A percentile compares a stretch with the other conserved stretches of the same genome.
Evolutionary conservation across 2,888 invertebrate genomes (phyloP).

Genomic region (Lacanobia wlatinum): DNA sequence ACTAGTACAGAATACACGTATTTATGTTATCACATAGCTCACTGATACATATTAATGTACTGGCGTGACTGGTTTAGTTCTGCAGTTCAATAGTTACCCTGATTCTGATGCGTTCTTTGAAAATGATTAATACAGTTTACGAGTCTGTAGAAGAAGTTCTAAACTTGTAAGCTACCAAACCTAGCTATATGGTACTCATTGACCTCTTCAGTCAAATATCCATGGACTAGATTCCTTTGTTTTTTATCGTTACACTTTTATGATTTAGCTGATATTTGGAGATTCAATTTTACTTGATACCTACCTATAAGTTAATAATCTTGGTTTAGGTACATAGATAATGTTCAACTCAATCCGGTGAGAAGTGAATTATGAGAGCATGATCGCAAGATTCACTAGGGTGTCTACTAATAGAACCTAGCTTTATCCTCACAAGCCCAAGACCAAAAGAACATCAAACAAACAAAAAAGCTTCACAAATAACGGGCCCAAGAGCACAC

Average conservation of each 20-base stretch:
- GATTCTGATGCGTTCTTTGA: background rate
- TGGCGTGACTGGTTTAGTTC: slow-evolving; percentile 17
- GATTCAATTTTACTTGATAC: background rate
- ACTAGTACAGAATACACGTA: slow-evolving; percentile 15
- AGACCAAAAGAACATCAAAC: background rate
- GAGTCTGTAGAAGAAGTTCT: too few species aligned
- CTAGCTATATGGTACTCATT: too few species aligned
- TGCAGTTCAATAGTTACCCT: slow-evolving; percentile 20
- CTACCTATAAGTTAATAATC: background rate
- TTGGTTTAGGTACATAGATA: background rate
- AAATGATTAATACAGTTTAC: background rate
- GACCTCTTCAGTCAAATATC: too few species aligned
- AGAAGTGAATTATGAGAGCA: background rate
- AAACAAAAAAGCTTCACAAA: background rate
- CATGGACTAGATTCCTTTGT: too few species aligned
- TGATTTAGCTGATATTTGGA: background rate
- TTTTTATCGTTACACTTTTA: too few species aligned
- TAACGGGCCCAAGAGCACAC: slow-evolving; percentile 1
- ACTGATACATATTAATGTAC: slow-evolving; percentile 15
- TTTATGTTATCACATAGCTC: slow-evolving; percentile 37
- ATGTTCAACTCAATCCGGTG: background rate
- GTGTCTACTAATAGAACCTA: background rate
- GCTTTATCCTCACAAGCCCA: background rate
- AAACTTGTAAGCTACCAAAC: too few species aligned
- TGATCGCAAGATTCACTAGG: background rate